Evolutionary conservation across 2,113 vertebrate species (phyloP), one percentile per base, ranked within the genome.

Genomic region (Hippoglossus stenolepis): DNA sequence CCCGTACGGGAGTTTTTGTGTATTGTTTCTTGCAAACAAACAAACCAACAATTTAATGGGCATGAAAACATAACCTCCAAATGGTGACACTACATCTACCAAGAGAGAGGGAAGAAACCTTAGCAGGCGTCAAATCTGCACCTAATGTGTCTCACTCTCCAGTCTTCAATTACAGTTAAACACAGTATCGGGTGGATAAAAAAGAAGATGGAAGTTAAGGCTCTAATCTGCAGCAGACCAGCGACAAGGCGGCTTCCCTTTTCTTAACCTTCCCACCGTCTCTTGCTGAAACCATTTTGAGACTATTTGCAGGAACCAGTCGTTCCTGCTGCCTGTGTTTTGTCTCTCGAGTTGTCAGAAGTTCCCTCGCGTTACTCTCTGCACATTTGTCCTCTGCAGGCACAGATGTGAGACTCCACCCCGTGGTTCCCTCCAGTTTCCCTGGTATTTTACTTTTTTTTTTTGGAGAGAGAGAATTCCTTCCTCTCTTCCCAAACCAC

Each of bases 401-500:
- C 65, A 53, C 64, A 24, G 28, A 31, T 31, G 28, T 31, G 28
- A 31, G 28, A 31, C 28, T 31, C 28, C 31, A 31, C 31, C 31
- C 28, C 28, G 6, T 31, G 6, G 31, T 31, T 31, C 6, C 31
- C 31, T 31, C 31, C 31, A 31, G 31, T 31, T 31, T 31, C 31
- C 31, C 31, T 31, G 31, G 31, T 31, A 31, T 31, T 31, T 6
- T 1, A 31, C 31, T 28, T 5, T 31, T 31, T 31, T 31, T 31
- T 31, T 31, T 31, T 31, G 6, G 28, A 31, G 6, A 31, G 31
- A 31, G 68, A 77, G 59, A 77, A 77, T 86, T 77, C 73, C 79
- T 74, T 68, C 62, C 64, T 58, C 21, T 51, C 51, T 65, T 45
- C 71, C 67, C 56, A 72, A 79, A 82, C 77, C 77, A 49, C 75